These are phyloP conservation scores for Biston stratarius DNA, from an alignment of 2,888 invertebrate genomes.

Conservation along the genomic window DNA sequence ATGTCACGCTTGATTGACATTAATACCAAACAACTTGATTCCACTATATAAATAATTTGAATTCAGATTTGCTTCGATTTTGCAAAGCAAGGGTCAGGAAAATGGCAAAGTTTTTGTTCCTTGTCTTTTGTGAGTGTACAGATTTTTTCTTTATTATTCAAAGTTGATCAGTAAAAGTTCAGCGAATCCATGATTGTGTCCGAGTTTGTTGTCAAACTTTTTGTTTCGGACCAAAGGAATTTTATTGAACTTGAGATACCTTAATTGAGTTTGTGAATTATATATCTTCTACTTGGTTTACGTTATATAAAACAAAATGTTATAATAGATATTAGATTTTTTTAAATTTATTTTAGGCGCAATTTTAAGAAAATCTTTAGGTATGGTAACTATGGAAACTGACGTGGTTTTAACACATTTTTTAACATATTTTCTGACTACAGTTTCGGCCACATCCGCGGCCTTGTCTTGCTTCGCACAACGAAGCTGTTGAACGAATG, in stretches of 20 bases:
- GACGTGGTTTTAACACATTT: too few relatives aligned
- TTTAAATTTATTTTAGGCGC: too few relatives aligned
- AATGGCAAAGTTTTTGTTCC: constrained; percentile 7
- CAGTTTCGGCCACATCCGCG: too few relatives aligned
- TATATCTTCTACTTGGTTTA: background rate
- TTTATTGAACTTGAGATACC: background rate
- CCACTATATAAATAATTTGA: constrained; percentile 2
- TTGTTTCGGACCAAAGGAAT: background rate
- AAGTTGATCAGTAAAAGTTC: constrained; percentile 2
- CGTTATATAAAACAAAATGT: background rate
- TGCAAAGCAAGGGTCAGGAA: background rate
- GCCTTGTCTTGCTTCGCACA: too few relatives aligned
- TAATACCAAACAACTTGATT: background rate
- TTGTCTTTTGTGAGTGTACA: constrained; percentile 13
- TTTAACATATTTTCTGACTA: too few relatives aligned
- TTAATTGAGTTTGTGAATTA: background rate
- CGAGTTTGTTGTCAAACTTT: background rate
- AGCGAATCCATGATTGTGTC: background rate
- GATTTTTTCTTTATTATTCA: constrained; percentile 3
- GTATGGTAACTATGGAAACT: too few relatives aligned
- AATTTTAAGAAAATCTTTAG: too few relatives aligned
- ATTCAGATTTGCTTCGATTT: background rate
- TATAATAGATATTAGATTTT: too few relatives aligned
- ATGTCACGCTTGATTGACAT: background rate
- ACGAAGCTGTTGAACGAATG: too few relatives aligned